Conservation (phyloP, 2,888 invertebrate species). For the Lasioglossum calceatum region DNA sequence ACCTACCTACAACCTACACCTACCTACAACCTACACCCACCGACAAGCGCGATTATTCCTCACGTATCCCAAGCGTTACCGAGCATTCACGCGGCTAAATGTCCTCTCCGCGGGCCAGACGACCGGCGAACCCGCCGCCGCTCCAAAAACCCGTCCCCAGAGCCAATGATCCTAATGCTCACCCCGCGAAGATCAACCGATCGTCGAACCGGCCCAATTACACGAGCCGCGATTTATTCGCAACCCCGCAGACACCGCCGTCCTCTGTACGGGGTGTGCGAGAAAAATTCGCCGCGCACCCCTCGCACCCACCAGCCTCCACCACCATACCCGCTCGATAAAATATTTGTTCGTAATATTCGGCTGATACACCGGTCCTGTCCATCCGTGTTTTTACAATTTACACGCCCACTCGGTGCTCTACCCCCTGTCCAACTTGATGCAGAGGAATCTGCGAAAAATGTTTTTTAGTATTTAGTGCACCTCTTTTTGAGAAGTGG, state of each 20-base stretch:
- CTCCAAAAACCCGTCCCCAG: constrained; percentile 7
- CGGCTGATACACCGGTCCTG: not conserved
- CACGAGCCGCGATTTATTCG: constrained; percentile 6
- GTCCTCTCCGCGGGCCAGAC: constrained; percentile 45
- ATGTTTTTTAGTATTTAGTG: not conserved
- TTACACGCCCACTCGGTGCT: not conserved
- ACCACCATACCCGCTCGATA: not conserved
- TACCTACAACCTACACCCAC: constrained; percentile 59
- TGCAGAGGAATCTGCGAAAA: not conserved
- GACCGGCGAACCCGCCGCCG: constrained; percentile 3
- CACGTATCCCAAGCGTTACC: constrained; percentile 59
- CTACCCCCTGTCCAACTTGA: not conserved
- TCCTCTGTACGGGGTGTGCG: not conserved
- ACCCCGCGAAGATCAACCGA: not conserved
- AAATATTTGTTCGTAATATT: constrained; percentile 6
- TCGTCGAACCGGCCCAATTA: constrained; percentile 17
- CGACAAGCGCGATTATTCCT: constrained; percentile 68
- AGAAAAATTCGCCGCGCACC: not conserved
- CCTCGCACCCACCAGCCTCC: not conserved
- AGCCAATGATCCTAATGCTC: not conserved
- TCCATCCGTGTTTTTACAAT: not conserved
- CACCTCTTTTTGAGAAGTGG: not conserved
- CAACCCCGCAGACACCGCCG: not conserved
- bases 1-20: constrained; percentile 66
- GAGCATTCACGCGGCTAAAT: constrained; percentile 65